These are phyloP conservation scores for Dryobates pubescens DNA, from an alignment of 2,797 vertebrate species.

Conservation along the genomic window DNA sequence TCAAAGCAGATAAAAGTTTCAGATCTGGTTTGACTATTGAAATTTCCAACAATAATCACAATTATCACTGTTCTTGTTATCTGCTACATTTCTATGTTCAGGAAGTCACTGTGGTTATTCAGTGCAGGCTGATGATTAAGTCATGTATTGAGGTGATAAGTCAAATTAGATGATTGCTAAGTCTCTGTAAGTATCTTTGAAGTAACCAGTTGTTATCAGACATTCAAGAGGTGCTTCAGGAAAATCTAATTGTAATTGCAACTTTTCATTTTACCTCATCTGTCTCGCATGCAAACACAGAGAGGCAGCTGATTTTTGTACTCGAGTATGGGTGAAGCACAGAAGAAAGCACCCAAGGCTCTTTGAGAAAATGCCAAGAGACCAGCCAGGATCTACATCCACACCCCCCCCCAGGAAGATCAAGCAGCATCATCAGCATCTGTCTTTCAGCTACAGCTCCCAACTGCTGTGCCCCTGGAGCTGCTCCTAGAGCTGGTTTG, in stretches of 20 bases:
- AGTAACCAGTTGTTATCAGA: constrained; percentile 55
- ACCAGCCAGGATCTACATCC: background rate
- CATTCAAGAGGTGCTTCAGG: constrained; percentile 49
- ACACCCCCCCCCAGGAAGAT: background rate
- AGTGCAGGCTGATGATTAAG: constrained; percentile 60
- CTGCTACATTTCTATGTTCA: constrained; percentile 34
- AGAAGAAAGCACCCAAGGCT: background rate
- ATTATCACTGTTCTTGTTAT: constrained; percentile 41
- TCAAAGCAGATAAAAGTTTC: constrained; percentile 50
- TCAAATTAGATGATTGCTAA: constrained; percentile 55
- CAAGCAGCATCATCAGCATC: background rate
- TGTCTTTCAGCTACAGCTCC: background rate
- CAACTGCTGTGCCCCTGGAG: background rate
- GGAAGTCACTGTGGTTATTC: constrained; percentile 59
- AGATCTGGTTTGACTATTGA: constrained; percentile 43
- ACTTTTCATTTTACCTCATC: constrained; percentile 43
- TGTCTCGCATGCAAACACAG: background rate
- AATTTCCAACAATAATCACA: constrained; percentile 48
- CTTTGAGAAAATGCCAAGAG: background rate
- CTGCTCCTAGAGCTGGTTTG: background rate
- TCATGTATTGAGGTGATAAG: constrained; percentile 43
- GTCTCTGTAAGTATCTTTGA: constrained; percentile 17
- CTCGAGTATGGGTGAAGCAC: background rate
- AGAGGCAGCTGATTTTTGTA: background rate
- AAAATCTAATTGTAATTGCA: constrained; percentile 51